Base-by-base conservation (phyloP, 2,888 invertebrate genomes). In the Resseliella maxima region DNA sequence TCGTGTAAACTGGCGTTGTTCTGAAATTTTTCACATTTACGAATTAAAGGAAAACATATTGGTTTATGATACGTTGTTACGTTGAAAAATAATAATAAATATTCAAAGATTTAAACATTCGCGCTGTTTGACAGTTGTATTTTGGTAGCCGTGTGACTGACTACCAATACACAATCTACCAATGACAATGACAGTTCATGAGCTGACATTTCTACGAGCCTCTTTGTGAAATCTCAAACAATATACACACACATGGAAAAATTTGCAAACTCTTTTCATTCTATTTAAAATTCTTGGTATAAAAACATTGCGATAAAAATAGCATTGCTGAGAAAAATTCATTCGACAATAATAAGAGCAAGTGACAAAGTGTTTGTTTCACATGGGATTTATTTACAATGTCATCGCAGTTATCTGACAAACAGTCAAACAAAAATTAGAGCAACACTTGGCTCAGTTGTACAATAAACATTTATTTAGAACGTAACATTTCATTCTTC, bases 301-400 rank as follows among this genome's bases (percentile, higher is more conserved):
- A 83, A 35, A 72, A 83, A 83, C 41, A 83, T 38, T 38, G 38
- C 24, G 38, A 83, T 83, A 83, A 83, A 83, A 83, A 83, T 83
- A 83, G 83, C 38, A n/a, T 83, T 83, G 1, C 24, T 3, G 3
- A 83, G 38, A 38, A n/a, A 36, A n/a, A 21, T n/a, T 12, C 5
- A n/a, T 36, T 1, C 24, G 41, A 83, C 83, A 83, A 83, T 38
- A 83, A 83, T 38, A 38, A 38, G 38, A 83, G 2, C 38, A n/a
- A 83, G 38, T 38, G 38, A 83, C 38, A 83, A 83, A 83, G 36
- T 83, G 83, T 38, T 83, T 38, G 24, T 83, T 38, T 12, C 38
- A 83, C n/a, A 72, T n/a, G 31, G 12, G 72, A 31, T 72, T 38
- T 83, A 83, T 83, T 83, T 83, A 83, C 83, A 83, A 83, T 83